Conservation (phyloP, 1,140 invertebrate species). For the Drosophila novamexicana region DNA sequence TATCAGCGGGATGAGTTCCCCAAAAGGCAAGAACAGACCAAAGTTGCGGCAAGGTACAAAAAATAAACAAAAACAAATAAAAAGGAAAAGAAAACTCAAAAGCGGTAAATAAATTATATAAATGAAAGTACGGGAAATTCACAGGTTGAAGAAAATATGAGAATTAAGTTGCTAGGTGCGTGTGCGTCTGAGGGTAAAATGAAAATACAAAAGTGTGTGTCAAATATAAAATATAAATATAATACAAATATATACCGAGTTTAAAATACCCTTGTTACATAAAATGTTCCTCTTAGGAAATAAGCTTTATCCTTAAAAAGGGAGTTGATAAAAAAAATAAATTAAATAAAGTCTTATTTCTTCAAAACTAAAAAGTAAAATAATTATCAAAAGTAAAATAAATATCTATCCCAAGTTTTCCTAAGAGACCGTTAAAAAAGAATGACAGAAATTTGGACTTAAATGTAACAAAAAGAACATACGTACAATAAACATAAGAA, state of each 20-base stretch:
- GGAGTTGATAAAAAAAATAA: no score
- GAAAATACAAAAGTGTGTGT: constrained; percentile 58
- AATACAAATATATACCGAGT: not conserved
- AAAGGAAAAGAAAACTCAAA: constrained; percentile 20
- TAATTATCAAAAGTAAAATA: no score
- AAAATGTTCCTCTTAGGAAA: no score
- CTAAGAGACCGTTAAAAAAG: no score
- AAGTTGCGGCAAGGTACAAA: constrained; percentile 12
- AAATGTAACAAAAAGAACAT: no score
- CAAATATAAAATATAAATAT: constrained; percentile 12
- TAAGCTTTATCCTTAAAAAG: no score
- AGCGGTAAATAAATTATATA: constrained; percentile 21
- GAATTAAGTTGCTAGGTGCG: constrained; percentile 42
- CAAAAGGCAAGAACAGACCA: constrained; percentile 8
- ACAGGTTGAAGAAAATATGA: constrained; percentile 29
- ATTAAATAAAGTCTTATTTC: no score
- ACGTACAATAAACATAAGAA: no score
- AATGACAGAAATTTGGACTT: no score
- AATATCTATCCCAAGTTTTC: no score
- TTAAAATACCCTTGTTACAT: not conserved
- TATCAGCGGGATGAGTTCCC: not conserved
- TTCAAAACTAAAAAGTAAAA: no score
- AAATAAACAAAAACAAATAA: constrained; percentile 12
- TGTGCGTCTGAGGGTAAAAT: constrained; percentile 22
- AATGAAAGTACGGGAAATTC: constrained; percentile 27